Base-by-base conservation (phyloP, 2,113 vertebrate genomes). In the Meriones unguiculatus region DNA sequence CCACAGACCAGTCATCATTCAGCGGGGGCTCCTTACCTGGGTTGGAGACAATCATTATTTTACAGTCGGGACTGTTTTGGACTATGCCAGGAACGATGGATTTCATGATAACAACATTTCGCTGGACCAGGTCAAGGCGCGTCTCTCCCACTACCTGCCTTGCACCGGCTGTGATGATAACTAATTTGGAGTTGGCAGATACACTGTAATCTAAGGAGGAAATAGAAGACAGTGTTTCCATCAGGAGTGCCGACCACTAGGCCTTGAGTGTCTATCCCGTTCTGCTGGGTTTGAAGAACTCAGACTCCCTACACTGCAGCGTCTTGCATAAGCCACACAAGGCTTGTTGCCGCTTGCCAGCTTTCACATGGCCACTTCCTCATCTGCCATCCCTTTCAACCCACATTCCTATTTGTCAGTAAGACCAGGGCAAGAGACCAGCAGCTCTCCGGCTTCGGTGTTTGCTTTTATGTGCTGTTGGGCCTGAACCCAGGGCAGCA, bases 61-160 rank as follows among this genome's bases (percentile, higher is more conserved):
- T 99, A 98, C 99, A 99, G 97, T 99, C 98, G 87, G 99, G 99
- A 93, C 99, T 99, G 98, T 99, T 98, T 97, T 99, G 99, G 89
- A 99, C 99, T 20, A 99, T 98, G 59, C 98, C 98, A 90, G 99
- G 99, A 99, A 99, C 99, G 98, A 99, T 99, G 96, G 99, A 99
- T 98, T 99, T 99, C 98, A 99, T 99, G 98, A 99, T 99, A 96
- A 99, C 99, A 96, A 99, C 99, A 0, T 99, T 99, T 96, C 99
- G 99, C 95, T 99, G 99, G 70, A 99, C 99, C 98, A 99, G 91
- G 97, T 99, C 99, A 35, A 99, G 99, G 52, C 99, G 99, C 98
- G 99, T 99, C 98, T 99, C 99, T 86, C 99, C 99, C 97, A 99
- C 99, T 78, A 99, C 99, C 98, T 99, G 99, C 84, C 99, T 99